Conservation (phyloP, 2,797 vertebrate genomes). For the Hemibagrus guttatus region DNA sequence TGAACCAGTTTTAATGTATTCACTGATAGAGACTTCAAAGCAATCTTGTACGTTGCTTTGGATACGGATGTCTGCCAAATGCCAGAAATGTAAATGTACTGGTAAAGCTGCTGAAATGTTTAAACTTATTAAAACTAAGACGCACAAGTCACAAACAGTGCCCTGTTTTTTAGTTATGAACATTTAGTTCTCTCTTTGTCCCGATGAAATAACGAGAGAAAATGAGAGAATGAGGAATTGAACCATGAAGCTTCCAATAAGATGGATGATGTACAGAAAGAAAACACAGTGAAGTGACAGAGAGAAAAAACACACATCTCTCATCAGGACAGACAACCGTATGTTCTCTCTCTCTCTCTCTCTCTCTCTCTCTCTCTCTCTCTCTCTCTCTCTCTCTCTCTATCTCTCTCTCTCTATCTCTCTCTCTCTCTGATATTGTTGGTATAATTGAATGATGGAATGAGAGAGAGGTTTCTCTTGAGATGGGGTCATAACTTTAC, state of each 20-base stretch:
- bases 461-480: background rate
- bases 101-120: background rate
- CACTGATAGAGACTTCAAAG: no score
- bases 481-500: slow-evolving; percentile 4
- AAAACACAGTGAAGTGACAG: background rate
- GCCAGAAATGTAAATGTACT: no score
- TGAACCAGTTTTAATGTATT: no score
- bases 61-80: no score
- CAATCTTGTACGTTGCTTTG: no score
- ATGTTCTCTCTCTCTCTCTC: background rate
- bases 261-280: background rate
- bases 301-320: background rate
- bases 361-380: background rate
- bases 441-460: background rate
- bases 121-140: background rate
- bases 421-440: slow-evolving; percentile 11
- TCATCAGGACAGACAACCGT: slow-evolving; percentile 9
- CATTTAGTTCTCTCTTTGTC: background rate
- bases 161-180: background rate
- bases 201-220: background rate
- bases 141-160: background rate
- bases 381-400: background rate
- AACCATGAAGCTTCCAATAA: background rate
- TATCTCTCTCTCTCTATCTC: background rate
- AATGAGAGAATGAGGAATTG: background rate